A percentile compares a stretch with the other conserved stretches of the same genome.
phyloP scores from a whole-genome alignment of 2,797 vertebrate species.

The Danio choprae region DNA sequence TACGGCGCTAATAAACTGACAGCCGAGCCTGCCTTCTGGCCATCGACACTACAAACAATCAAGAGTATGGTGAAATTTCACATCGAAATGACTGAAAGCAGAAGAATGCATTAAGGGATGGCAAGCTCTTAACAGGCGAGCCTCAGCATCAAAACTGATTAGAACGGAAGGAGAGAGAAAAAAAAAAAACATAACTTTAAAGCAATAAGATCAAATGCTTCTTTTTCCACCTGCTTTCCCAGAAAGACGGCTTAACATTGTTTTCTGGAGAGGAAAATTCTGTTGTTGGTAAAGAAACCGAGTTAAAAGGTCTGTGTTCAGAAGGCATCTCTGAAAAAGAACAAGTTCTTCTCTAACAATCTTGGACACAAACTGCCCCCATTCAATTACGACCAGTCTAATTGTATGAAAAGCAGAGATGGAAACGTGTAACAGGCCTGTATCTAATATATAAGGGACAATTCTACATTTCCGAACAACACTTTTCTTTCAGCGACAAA shows the following conservation, averaged over 20 bases:
- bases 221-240: constrained; percentile 61
- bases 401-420: constrained; percentile 58
- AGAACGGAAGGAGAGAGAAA: background rate
- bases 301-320: constrained; percentile 63
- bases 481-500: constrained; percentile 54
- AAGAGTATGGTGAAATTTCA: constrained; percentile 65
- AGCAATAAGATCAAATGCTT: constrained; percentile 43
- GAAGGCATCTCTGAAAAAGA: constrained; percentile 58
- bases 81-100: constrained; percentile 27
- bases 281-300: constrained; percentile 67
- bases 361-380: constrained; percentile 53
- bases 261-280: constrained; percentile 66
- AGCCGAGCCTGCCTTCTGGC: constrained; percentile 58
- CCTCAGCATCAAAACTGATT: constrained; percentile 22
- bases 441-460: constrained; percentile 61
- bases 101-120: constrained; percentile 24
- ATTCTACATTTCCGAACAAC: constrained; percentile 52
- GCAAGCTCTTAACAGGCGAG: constrained; percentile 27
- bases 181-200: constrained; percentile 3
- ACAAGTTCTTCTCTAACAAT: constrained; percentile 58
- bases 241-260: constrained; percentile 65
- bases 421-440: constrained; percentile 51
- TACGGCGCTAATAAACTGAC: constrained; percentile 73
- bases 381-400: constrained; percentile 61
- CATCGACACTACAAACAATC: constrained; percentile 68